phyloP scores from a whole-genome alignment of 2,113 vertebrate genomes.

The Siniperca knerii region DNA sequence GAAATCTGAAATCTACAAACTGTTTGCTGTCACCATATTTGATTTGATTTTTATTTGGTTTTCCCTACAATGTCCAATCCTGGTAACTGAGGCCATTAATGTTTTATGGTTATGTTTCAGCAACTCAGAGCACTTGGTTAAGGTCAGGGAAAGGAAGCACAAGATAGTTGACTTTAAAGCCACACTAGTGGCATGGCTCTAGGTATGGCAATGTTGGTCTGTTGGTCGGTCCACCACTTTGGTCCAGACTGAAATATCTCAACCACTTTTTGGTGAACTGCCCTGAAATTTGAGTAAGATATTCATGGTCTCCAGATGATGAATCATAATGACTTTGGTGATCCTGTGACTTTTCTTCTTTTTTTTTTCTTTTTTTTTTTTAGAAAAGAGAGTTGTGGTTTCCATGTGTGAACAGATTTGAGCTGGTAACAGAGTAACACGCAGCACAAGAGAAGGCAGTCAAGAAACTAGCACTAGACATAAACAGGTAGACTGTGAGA shows the following conservation, averaged over 20 bases:
- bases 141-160: background rate
- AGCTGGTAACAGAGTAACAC: background rate
- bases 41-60: background rate
- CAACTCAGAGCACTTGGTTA: background rate
- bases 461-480: background rate
- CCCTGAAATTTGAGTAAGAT: background rate
- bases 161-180: background rate
- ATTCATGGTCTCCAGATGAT: background rate
- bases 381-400: background rate
- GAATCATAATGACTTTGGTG: background rate
- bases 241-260: background rate
- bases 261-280: background rate
- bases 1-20: background rate
- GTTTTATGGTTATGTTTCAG: background rate
- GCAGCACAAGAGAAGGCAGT: background rate
- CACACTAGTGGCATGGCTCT: too few relatives aligned
- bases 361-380: too few relatives aligned
- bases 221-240: background rate
- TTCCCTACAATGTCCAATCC: background rate
- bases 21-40: background rate
- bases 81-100: background rate
- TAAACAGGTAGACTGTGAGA: conserved; percentile 18
- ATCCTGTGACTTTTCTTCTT: background rate
- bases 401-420: conserved; percentile 9
- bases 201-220: background rate